A percentile compares a stretch with the other conserved stretches of the same genome.
Conservation (phyloP, 2,797 vertebrate genomes). For the Tinamus major region DNA sequence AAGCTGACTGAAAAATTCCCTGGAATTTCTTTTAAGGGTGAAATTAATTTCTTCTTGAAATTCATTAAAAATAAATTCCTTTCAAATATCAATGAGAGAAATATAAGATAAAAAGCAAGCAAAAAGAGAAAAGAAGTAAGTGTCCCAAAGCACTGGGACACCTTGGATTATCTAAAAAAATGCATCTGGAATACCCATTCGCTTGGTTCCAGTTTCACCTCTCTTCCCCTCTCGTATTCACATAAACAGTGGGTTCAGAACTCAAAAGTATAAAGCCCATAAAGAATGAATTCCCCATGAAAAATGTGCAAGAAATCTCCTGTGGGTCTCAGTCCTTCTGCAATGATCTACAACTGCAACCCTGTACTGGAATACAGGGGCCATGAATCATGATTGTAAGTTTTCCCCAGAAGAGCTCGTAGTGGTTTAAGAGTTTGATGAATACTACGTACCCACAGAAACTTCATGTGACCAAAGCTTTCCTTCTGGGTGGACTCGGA, state of each 20-base stretch:
- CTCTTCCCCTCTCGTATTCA: accelerated
- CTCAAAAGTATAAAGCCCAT: not conserved
- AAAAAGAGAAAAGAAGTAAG: not conserved
- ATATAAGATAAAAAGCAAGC: not conserved
- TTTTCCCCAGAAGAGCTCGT: not conserved
- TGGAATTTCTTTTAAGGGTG: not conserved
- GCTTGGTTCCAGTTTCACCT: accelerated
- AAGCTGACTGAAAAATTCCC: not conserved
- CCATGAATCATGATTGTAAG: accelerated
- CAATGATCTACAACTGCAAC: not conserved
- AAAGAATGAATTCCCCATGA: not conserved
- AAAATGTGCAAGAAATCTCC: not conserved
- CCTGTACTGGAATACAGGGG: not conserved
- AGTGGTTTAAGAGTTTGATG: not conserved
- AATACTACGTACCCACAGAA: not conserved
- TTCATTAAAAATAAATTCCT: accelerated
- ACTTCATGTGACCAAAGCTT: not conserved
- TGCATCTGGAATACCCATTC: not conserved
- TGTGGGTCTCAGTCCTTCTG: not conserved
- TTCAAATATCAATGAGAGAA: not conserved
- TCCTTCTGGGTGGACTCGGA: not conserved
- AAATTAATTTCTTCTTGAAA: not conserved
- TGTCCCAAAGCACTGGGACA: not conserved
- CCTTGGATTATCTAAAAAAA: not conserved
- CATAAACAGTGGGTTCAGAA: not conserved